phyloP scores from a whole-genome alignment of 2,113 vertebrate species.

The Callocephalon fimbriatum region DNA sequence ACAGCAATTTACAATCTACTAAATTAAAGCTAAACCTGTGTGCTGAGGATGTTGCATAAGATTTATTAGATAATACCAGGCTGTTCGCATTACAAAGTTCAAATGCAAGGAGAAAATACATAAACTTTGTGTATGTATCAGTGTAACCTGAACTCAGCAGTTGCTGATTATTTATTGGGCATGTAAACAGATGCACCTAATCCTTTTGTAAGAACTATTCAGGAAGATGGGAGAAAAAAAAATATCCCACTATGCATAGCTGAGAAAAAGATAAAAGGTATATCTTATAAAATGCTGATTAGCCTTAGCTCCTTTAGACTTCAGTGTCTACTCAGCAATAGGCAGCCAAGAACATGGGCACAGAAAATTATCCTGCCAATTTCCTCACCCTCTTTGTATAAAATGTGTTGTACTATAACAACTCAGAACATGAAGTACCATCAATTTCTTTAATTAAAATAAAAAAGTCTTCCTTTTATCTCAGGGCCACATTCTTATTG shows the following conservation, averaged over 20 bases:
- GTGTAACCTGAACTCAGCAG: conserved; percentile 45
- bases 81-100: conserved; percentile 67
- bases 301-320: not conserved
- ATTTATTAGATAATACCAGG: conserved; percentile 71
- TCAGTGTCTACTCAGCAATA: not conserved
- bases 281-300: not conserved
- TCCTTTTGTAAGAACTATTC: not conserved
- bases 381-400: not conserved
- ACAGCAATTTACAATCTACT: conserved; percentile 58
- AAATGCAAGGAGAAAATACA: conserved; percentile 64
- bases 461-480: not conserved
- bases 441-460: not conserved
- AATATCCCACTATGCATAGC: not conserved
- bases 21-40: conserved; percentile 74
- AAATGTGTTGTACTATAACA: not conserved
- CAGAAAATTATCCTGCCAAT: not conserved
- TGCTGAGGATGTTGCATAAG: conserved; percentile 35
- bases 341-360: not conserved
- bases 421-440: not conserved
- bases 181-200: conserved; percentile 44
- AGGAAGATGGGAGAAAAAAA: not conserved
- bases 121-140: conserved; percentile 61
- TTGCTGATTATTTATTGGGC: conserved; percentile 62
- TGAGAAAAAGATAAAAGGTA: not conserved
- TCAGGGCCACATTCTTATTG: not conserved